Conservation (phyloP, 1,140 invertebrate species). For the Doryteuthis pealeii region DNA sequence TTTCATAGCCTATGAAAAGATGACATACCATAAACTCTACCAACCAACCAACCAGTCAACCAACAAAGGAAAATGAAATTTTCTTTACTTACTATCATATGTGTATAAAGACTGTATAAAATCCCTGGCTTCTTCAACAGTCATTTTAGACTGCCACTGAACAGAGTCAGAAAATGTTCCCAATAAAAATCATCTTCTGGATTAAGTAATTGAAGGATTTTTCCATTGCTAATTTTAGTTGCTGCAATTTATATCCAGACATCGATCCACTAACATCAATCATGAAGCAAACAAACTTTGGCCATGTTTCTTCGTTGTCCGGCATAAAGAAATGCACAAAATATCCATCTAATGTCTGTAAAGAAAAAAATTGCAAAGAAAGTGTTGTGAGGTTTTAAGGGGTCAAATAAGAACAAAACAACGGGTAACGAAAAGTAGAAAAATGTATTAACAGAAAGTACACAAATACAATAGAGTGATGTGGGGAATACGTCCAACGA, state of each 20-base stretch:
- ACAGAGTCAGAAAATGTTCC: slow-evolving; percentile 63
- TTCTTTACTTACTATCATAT: slow-evolving; percentile 42
- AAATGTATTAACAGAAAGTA: no score
- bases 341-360: slow-evolving; percentile 72
- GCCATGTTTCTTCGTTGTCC: slow-evolving; percentile 61
- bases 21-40: no score
- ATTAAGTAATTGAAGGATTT: slow-evolving; percentile 68
- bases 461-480: no score
- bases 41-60: no score
- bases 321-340: slow-evolving; percentile 78
- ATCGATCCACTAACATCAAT: slow-evolving; percentile 75
- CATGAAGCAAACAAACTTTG: slow-evolving; percentile 73
- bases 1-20: no score
- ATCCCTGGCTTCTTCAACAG: slow-evolving; percentile 23
- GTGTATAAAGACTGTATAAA: slow-evolving; percentile 29
- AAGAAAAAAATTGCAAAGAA: no score
- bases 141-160: slow-evolving; percentile 29
- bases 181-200: slow-evolving; percentile 69
- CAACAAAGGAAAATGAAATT: no score
- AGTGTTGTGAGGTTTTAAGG: no score
- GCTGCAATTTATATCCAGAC: slow-evolving; percentile 68
- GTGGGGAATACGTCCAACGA: no score
- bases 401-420: no score
- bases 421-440: no score
- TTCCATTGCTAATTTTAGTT: slow-evolving; percentile 70